phyloP scores from a whole-genome alignment of 2,113 vertebrate genomes.

The Stegastes partitus region DNA sequence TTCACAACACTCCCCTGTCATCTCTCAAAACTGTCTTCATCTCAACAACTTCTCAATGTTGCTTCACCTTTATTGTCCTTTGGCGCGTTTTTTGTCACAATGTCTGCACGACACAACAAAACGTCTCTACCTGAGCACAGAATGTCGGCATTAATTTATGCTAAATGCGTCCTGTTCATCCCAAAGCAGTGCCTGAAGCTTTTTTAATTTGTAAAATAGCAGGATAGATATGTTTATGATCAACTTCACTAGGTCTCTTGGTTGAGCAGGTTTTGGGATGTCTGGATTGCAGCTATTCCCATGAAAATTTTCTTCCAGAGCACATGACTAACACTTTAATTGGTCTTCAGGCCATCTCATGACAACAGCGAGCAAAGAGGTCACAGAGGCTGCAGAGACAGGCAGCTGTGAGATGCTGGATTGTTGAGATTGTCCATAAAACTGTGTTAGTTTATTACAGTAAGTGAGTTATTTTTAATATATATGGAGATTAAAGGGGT shows the following conservation, averaged over 20 bases:
- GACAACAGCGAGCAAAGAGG: not conserved
- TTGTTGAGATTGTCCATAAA: not conserved
- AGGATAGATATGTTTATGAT: no score
- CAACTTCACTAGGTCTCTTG: no score
- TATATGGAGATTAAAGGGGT: not conserved
- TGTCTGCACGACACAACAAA: not conserved
- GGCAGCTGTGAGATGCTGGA: not conserved
- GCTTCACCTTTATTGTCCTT: not conserved
- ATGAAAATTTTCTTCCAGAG: no score
- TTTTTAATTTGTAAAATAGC: not conserved
- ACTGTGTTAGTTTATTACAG: slow-evolving; percentile 21
- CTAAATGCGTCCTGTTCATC: not conserved
- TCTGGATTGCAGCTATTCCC: no score
- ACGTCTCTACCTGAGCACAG: not conserved
- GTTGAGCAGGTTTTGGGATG: no score
- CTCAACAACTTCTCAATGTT: not conserved
- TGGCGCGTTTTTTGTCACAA: not conserved
- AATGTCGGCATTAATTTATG: not conserved
- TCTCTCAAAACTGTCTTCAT: not conserved
- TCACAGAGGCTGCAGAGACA: not conserved
- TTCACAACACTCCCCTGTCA: slow-evolving; percentile 1
- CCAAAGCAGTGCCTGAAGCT: not conserved
- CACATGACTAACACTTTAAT: not conserved
- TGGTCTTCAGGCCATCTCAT: not conserved
- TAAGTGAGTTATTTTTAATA: not conserved